These are phyloP conservation scores for Cyprinella venusta DNA, from an alignment of 2,797 vertebrate species.

Conservation along the genomic window DNA sequence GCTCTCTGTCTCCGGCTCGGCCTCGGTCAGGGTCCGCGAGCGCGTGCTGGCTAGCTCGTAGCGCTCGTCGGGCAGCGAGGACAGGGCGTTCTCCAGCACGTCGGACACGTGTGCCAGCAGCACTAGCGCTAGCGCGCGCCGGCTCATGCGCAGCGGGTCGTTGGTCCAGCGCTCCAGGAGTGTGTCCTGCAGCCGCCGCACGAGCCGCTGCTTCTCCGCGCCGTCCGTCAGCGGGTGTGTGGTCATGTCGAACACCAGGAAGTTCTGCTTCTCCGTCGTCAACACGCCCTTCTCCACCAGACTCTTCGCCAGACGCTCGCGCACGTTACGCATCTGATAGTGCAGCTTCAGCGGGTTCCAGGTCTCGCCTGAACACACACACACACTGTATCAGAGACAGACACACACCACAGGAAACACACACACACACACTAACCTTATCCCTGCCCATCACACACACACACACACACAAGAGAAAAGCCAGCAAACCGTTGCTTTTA, in stretches of 20 bases:
- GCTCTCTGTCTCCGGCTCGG: constrained; percentile 79
- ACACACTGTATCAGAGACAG: no score
- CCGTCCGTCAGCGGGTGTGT: constrained; percentile 90
- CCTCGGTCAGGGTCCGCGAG: constrained; percentile 78
- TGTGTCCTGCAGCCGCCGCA: constrained; percentile 78
- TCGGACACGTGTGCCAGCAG: constrained; percentile 82
- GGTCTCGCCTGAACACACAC: constrained; percentile 83
- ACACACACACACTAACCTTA: no score
- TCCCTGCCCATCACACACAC: no score
- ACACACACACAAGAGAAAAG: no score
- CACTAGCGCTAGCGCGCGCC: constrained; percentile 76
- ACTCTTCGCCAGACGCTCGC: constrained; percentile 93
- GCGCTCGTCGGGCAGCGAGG: constrained; percentile 74
- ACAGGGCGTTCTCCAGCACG: constrained; percentile 80
- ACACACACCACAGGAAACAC: no score
- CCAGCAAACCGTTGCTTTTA: no score
- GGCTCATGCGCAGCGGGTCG: constrained; percentile 79
- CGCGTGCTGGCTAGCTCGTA: constrained; percentile 78
- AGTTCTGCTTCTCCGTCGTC: constrained; percentile 98
- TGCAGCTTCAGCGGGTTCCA: constrained; percentile 97
- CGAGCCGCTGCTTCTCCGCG: constrained; percentile 80
- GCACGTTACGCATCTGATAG: constrained; percentile 91
- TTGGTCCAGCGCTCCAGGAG: constrained; percentile 83
- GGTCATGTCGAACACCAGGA: constrained; percentile 97
- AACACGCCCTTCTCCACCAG: constrained; percentile 95